Percentiles rank a stretch among this genome's conserved stretches.
phyloP scores from a whole-genome alignment of 64 coral and sea anemone genomes.

The Stylophora pistillata region DNA sequence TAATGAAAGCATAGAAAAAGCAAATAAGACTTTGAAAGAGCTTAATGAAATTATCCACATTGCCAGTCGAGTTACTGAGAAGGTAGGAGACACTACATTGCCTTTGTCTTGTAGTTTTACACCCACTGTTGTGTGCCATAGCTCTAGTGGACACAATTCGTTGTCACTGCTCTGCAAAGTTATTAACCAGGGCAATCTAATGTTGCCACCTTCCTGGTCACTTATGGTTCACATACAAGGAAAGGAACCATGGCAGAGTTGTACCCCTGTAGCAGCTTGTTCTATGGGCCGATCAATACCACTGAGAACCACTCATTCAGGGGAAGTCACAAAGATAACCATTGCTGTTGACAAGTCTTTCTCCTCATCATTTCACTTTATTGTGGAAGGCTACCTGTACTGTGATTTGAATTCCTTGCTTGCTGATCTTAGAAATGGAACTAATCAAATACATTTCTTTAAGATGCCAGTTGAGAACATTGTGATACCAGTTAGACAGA shows the following conservation, averaged over 20 bases:
- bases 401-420: slow-evolving; percentile 23
- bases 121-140: not conserved
- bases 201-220: slow-evolving; percentile 14
- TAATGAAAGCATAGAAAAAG: not conserved
- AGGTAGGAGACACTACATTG: not conserved
- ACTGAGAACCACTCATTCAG: slow-evolving; percentile 2
- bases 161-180: slow-evolving; percentile 22
- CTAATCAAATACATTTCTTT: no score
- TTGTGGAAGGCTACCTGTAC: not conserved
- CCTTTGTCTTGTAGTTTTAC: not conserved
- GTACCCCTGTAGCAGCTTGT: not conserved
- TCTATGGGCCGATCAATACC: not conserved
- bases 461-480: not conserved
- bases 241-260: slow-evolving; percentile 14
- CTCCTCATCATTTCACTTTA: slow-evolving; percentile 24
- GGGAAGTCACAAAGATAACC: not conserved
- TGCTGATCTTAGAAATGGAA: not conserved
- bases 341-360: slow-evolving; percentile 13
- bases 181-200: slow-evolving; percentile 21
- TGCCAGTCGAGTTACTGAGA: not conserved
- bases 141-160: not conserved
- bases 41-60: slow-evolving; percentile 21
- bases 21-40: slow-evolving; percentile 21
- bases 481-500: not conserved
- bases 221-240: slow-evolving; percentile 16